Evolutionary conservation across 2,888 invertebrate species (phyloP).

Genomic region (Apodemia mormo): DNA sequence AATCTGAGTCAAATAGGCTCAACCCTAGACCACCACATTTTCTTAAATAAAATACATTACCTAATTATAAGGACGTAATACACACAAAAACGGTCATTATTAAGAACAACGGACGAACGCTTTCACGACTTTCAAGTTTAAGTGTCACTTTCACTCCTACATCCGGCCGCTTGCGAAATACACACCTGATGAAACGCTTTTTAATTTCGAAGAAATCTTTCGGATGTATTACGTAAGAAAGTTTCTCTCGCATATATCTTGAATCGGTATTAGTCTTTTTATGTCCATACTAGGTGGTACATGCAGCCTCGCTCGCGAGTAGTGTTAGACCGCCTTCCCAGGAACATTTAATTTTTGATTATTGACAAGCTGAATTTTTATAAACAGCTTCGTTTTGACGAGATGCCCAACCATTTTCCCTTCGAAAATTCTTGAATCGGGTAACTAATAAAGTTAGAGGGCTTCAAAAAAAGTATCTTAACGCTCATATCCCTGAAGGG

Average conservation of each 20-base stretch:
- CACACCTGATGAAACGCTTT: slow-evolving; percentile 25
- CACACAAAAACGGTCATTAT: slow-evolving; percentile 19
- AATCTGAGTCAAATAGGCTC: no score
- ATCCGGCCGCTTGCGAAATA: slow-evolving; percentile 62
- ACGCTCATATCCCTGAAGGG: no score
- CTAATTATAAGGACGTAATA: slow-evolving; percentile 1
- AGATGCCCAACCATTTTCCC: no score
- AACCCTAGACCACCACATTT: no score
- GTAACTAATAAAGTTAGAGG: no score
- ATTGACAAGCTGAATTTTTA: no score
- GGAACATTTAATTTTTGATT: no score
- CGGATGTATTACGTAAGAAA: slow-evolving; percentile 28
- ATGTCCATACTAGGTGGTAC: not conserved
- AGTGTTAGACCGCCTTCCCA: no score
- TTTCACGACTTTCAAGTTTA: slow-evolving; percentile 60
- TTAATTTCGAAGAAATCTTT: slow-evolving; percentile 18
- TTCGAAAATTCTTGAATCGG: no score
- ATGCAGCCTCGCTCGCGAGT: no score
- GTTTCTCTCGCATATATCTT: slow-evolving; percentile 38
- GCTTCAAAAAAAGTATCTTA: no score
- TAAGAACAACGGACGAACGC: slow-evolving; percentile 42
- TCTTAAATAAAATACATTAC: not conserved
- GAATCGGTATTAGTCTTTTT: slow-evolving; percentile 30
- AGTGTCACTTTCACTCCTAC: slow-evolving; percentile 50
- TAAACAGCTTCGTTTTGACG: no score